Conservation (phyloP, 1,140 invertebrate genomes). For the Caenorhabditis briggsae region DNA sequence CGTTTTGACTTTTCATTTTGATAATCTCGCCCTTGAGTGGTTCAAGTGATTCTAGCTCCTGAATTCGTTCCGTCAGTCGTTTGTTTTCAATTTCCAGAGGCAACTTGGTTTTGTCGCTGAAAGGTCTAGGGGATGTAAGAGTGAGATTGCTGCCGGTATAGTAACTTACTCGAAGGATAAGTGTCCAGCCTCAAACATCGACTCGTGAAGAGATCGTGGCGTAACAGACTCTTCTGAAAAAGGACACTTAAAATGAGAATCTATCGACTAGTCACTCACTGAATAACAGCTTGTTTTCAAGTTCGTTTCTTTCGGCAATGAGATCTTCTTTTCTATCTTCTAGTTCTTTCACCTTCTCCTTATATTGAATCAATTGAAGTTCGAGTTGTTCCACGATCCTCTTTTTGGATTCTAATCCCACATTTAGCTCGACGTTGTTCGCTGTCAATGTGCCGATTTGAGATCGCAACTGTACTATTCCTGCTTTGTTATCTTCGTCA, state of each 20-base stretch:
- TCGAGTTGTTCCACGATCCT: conserved; percentile 6
- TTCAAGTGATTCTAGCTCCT: conserved; percentile 27
- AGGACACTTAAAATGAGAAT: not conserved
- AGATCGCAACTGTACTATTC: not conserved
- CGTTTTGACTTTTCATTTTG: conserved; percentile 28
- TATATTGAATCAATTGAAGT: conserved; percentile 33
- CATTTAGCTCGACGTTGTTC: not conserved
- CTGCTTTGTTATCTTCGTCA: conserved; percentile 13
- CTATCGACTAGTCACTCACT: not conserved
- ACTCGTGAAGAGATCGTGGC: conserved; percentile 32
- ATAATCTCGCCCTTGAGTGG: conserved; percentile 33
- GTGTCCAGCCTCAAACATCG: conserved; percentile 28
- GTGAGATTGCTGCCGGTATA: too few relatives aligned
- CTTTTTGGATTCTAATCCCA: not conserved
- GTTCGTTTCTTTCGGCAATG: conserved; percentile 11
- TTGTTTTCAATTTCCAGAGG: conserved; percentile 44
- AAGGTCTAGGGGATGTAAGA: not conserved
- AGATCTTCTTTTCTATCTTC: conserved; percentile 48
- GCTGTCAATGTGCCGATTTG: conserved; percentile 11
- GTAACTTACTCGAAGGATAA: conserved; percentile 22
- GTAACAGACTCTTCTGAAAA: conserved; percentile 8
- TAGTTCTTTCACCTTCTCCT: conserved; percentile 38
- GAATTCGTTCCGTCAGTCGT: conserved; percentile 7
- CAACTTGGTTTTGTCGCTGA: conserved; percentile 21
- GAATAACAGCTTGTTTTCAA: conserved; percentile 21